phyloP scores from a whole-genome alignment of 2,797 vertebrate genomes.

The Silurus aristotelis region DNA sequence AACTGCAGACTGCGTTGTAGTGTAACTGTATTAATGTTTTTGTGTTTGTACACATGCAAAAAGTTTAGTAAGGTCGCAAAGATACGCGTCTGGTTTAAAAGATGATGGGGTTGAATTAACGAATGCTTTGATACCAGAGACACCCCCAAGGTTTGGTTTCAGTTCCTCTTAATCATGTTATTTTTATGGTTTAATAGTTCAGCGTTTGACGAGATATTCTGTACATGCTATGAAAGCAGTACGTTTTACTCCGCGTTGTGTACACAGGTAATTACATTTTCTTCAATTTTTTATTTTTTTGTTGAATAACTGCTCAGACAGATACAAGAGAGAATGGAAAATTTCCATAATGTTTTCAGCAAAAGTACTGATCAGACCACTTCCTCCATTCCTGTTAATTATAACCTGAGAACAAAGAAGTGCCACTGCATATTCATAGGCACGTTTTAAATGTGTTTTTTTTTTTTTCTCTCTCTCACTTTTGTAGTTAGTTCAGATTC shows the following conservation, averaged over 20 bases:
- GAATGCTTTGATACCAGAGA: constrained; percentile 2
- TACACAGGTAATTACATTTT: constrained; percentile 12
- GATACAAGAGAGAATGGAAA: neutral
- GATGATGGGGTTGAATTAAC: neutral
- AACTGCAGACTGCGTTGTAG: neutral
- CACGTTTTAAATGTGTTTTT: neutral
- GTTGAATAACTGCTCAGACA: neutral
- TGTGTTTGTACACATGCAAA: neutral
- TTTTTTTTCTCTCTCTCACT: neutral
- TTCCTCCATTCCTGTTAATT: constrained; percentile 11
- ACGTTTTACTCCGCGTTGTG: neutral
- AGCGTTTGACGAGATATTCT: neutral
- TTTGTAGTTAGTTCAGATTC: neutral
- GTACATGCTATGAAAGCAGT: neutral
- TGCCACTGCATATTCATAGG: neutral
- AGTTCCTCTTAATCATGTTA: constrained; percentile 49
- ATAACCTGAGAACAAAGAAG: constrained; percentile 6
- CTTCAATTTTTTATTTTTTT: neutral
- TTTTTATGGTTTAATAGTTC: neutral
- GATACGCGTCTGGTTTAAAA: neutral
- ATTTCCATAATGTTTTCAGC: constrained; percentile 10
- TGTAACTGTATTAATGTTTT: neutral
- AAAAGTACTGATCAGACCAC: neutral
- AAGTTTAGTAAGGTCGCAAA: neutral
- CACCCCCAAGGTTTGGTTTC: constrained; percentile 47